Conservation (phyloP, 1,140 invertebrate genomes). For the Heliconius hermathena region DNA sequence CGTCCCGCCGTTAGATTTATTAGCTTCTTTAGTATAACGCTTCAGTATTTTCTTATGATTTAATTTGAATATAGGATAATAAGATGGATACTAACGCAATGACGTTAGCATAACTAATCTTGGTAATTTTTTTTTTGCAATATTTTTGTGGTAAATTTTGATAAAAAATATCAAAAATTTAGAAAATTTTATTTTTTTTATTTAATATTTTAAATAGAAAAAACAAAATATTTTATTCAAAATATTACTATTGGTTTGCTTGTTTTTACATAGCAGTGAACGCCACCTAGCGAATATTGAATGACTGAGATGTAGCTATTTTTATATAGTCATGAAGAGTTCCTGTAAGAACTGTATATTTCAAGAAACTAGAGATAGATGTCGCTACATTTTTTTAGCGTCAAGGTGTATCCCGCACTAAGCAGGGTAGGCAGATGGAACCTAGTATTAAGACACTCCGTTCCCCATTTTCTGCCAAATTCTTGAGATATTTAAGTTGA, state of each 20-base stretch:
- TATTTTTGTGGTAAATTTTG: no score
- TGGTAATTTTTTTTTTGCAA: no score
- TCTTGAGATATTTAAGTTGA: no score
- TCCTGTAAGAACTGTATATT: not conserved
- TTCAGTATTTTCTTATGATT: conserved; percentile 27
- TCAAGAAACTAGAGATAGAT: not conserved
- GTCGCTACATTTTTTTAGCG: not conserved
- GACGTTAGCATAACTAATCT: no score
- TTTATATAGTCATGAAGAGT: conserved; percentile 1
- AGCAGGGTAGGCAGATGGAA: no score
- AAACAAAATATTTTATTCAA: not conserved
- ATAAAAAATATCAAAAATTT: not conserved
- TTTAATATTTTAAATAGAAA: not conserved
- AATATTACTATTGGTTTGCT: not conserved
- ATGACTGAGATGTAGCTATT: not conserved
- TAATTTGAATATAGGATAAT: not conserved
- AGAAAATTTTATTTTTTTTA: not conserved
- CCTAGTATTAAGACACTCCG: no score
- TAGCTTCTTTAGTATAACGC: conserved; percentile 33
- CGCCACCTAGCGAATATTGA: not conserved
- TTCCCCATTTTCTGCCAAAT: no score
- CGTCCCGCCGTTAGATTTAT: conserved; percentile 41
- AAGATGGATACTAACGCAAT: no score
- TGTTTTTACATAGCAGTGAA: not conserved
- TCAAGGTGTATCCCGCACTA: no score